Evolutionary conservation across 2,797 vertebrate genomes (phyloP).

Genomic region (Urophycis tenuis): DNA sequence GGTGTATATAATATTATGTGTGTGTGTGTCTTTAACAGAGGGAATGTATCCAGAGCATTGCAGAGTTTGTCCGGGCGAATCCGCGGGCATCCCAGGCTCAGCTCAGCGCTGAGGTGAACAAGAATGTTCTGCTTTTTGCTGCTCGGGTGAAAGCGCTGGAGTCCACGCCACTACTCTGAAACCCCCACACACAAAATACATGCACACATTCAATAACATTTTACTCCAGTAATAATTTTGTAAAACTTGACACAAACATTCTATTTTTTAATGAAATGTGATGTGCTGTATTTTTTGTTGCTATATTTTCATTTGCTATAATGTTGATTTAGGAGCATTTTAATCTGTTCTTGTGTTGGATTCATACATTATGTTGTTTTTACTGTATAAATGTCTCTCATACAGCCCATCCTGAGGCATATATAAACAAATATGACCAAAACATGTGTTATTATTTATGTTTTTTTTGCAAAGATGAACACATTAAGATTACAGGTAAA

Average conservation of each 20-base stretch:
- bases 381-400: not conserved
- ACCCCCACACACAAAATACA: not conserved
- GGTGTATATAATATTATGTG: not conserved
- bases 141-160: conserved; percentile 62
- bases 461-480: not conserved
- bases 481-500: not conserved
- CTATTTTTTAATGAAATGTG: not conserved
- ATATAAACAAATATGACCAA: not conserved
- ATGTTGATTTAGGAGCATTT: not conserved
- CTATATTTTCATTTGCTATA: not conserved
- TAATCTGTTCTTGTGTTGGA: not conserved
- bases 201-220: not conserved
- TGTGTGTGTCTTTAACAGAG: conserved; percentile 49
- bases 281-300: not conserved
- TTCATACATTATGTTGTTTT: not conserved
- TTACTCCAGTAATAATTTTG: not conserved
- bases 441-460: not conserved
- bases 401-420: not conserved
- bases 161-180: conserved; percentile 45
- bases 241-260: not conserved
- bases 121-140: conserved; percentile 67
- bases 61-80: conserved; percentile 60
- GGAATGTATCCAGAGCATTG: conserved; percentile 64
- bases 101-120: conserved; percentile 65
- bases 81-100: conserved; percentile 55